Base-by-base conservation (phyloP, 2,113 vertebrate species). In the Pica pica region DNA sequence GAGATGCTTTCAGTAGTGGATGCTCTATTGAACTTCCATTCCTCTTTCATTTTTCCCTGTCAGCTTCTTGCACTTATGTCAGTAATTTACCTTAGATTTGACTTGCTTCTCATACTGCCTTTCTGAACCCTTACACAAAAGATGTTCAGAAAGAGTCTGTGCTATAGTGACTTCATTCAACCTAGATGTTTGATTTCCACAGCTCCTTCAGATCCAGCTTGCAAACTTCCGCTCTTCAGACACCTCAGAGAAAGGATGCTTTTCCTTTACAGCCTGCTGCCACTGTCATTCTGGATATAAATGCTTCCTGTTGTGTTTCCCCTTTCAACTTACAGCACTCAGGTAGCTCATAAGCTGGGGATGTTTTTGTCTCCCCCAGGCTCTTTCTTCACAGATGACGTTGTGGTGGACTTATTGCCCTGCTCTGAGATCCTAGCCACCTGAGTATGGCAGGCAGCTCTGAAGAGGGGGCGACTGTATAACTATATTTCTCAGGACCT, bases 61-160 rank as follows among this genome's bases (percentile, higher is more conserved):
- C 87, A 87, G 53, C 33, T 75, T 79, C 93, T 94, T 75, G 70
- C 73, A 91, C 52, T 83, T 87, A 69, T 73, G 28, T 91, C 78
- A 91, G 69, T 89, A 94, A 93, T 84, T 95, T 84, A 75, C 77
- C 42, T 87, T 53, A 75, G 33, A 82, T 89, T 94, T 95, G 30
- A 65, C 60, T 95, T 75, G 44, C 60, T 94, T 89, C 52, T 93
- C 37, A 23, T 44, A 19, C n/a, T 0, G 2, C 46, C n/a, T 87
- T 78, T 91, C 77, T 89, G 65, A 94, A 67, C 53, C n/a, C 47
- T 68, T 78, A 77, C 39, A 94, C 65, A 91, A 94, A 95, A 76
- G 65, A 41, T 87, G 22, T 84, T 96, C 77, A 92, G 80, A 93
- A 83, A 87, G 55, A 75, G 52, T 78, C 28, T 37, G 37, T 73